Evolutionary conservation across 2,888 invertebrate species (phyloP).

Genomic region (Andrena dorsata): DNA sequence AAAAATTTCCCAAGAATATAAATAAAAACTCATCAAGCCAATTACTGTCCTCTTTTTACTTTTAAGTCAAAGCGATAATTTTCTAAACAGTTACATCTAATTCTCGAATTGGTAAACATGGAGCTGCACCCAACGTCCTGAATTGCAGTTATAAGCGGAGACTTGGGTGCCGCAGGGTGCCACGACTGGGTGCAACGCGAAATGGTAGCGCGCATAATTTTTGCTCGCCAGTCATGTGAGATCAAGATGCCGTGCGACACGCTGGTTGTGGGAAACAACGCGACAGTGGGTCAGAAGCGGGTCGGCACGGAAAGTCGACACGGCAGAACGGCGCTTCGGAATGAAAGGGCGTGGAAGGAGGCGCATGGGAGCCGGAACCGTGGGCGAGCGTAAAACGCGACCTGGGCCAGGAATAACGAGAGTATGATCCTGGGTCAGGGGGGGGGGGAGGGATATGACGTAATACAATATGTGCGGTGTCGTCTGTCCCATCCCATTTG

Average conservation of each 20-base stretch:
- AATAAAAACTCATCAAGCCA: no score
- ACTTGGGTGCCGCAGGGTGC: no score
- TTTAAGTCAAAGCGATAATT: no score
- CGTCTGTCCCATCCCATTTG: constrained; percentile 73
- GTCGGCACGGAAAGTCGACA: neutral
- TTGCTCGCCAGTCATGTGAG: neutral
- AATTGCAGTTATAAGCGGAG: no score
- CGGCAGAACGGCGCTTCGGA: neutral
- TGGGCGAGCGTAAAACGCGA: constrained; percentile 36
- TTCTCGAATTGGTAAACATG: no score
- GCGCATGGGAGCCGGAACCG: constrained; percentile 8
- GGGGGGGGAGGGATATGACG: constrained; percentile 68
- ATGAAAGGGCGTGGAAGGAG: constrained; percentile 12
- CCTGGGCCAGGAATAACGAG: constrained; percentile 58
- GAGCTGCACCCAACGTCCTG: no score
- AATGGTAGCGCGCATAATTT: neutral
- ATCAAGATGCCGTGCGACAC: neutral
- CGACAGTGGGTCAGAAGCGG: neutral
- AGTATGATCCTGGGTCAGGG: constrained; percentile 47
- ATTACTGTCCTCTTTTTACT: no score
- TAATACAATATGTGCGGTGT: constrained; percentile 76
- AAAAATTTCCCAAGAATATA: no score
- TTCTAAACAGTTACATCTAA: no score
- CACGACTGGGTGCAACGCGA: neutral
- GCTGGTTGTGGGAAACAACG: neutral